A percentile compares a stretch with the other conserved stretches of the same genome.
phyloP scores from a whole-genome alignment of 2,113 vertebrate species.

The Microcebus lehilahytsara region DNA sequence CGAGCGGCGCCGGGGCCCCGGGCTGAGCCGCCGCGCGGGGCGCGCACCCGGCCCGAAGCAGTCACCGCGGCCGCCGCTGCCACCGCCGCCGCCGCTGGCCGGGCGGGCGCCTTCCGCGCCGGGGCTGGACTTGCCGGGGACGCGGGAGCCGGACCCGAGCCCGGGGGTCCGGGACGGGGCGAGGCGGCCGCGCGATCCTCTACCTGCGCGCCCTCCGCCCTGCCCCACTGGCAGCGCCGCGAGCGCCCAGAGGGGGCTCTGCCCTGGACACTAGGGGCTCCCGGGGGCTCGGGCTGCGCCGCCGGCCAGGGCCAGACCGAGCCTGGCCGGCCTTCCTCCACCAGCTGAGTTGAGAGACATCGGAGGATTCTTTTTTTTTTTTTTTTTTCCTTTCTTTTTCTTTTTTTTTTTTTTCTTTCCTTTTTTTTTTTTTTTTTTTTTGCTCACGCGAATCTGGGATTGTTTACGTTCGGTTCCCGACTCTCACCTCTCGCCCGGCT shows the following conservation, averaged over 20 bases:
- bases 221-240: conserved; percentile 49
- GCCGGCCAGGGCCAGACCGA: conserved; percentile 15
- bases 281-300: conserved; percentile 60
- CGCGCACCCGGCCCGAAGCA: conserved; percentile 46
- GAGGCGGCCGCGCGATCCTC: conserved; percentile 61
- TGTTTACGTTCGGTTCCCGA: conserved; percentile 64
- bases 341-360: conserved; percentile 45
- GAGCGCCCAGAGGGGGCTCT: conserved; percentile 63
- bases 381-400: neutral
- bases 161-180: conserved; percentile 77
- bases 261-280: conserved; percentile 75
- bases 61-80: neutral
- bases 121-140: conserved; percentile 43
- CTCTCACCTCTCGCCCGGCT: neutral
- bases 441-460: conserved; percentile 1
- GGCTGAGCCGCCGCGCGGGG: conserved; percentile 58
- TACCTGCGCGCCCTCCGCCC: conserved; percentile 44
- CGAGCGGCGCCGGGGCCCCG: conserved; percentile 23
- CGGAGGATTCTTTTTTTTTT: neutral
- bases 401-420: no score
- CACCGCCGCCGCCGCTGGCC: neutral
- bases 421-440: neutral
- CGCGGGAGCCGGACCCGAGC: conserved; percentile 20
- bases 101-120: conserved; percentile 20
- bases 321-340: conserved; percentile 41